A percentile compares a stretch with the other conserved stretches of the same genome.
Evolutionary conservation across 2,113 vertebrate species (phyloP).

Genomic region (pig (Sus scrofa)): T2T-Sscrofa CM000813.6:147281501-147282000

Average conservation of each 20-base stretch:
- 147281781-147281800: background rate
- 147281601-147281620: background rate
- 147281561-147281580: background rate
- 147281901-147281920: background rate
- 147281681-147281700: background rate
- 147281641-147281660: background rate
- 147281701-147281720: background rate
- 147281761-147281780: conserved; percentile 45
- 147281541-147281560: background rate
- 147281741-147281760: background rate
- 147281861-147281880: background rate
- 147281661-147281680: background rate
- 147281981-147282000: background rate
- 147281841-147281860: background rate
- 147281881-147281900: background rate
- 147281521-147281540: conserved; percentile 16
- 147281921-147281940: background rate
- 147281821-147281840: background rate
- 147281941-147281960: background rate
- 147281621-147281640: background rate
- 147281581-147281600: background rate
- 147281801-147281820: background rate
- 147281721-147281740: background rate
- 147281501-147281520: background rate
- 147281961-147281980: background rate